Percentiles rank a stretch among this genome's conserved stretches.
Conservation (phyloP, 2,113 vertebrate genomes). For the Callionymus lyra region DNA sequence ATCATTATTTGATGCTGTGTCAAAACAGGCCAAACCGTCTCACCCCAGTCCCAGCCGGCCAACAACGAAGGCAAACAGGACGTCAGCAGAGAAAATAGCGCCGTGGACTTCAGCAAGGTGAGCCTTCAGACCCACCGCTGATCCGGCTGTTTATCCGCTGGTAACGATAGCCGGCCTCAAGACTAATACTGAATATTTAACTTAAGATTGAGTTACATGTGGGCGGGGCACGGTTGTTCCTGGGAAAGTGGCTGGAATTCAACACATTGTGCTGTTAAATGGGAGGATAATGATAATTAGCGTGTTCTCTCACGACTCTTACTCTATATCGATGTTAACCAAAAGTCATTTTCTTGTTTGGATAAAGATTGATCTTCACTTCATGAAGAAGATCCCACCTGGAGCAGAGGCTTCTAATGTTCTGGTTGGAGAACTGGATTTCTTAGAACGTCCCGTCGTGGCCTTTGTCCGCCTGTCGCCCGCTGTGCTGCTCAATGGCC, state of each 20-base stretch:
- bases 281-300: not conserved
- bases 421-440: constrained; percentile 91
- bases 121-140: constrained; percentile 33
- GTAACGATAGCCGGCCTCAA: constrained; percentile 22
- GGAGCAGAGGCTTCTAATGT: constrained; percentile 97
- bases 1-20: constrained; percentile 31
- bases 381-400: constrained; percentile 98
- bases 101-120: constrained; percentile 98
- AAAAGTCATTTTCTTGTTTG: not conserved
- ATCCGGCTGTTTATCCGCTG: constrained; percentile 33
- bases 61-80: constrained; percentile 83
- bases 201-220: constrained; percentile 39
- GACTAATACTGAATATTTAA: constrained; percentile 31
- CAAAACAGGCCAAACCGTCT: constrained; percentile 84
- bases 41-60: constrained; percentile 82
- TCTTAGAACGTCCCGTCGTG: constrained; percentile 88
- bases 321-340: no score
- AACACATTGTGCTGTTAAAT: not conserved
- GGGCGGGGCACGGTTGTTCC: constrained; percentile 15
- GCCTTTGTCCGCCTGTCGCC: constrained; percentile 90
- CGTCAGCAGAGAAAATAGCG: constrained; percentile 95
- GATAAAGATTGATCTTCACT: constrained; percentile 89
- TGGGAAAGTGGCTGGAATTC: constrained; percentile 21
- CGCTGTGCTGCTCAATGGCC: constrained; percentile 84
- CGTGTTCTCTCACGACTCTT: not conserved